Evolutionary conservation across 2,888 invertebrate genomes (phyloP), one percentile per base, ranked within the genome.

Genomic region (Octonoba sinensis): DNA sequence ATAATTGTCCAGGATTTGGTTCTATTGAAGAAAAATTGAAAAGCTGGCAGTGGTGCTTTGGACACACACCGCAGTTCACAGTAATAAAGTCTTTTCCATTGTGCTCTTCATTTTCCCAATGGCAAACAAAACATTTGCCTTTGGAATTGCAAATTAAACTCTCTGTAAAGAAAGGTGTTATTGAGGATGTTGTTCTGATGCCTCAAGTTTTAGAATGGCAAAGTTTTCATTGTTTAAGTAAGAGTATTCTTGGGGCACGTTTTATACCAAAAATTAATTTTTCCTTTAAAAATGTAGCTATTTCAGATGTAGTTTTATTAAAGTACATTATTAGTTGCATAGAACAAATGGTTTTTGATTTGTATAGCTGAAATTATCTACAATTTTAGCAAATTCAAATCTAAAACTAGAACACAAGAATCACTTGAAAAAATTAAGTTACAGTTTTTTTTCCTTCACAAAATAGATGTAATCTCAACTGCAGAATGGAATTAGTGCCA

Each of bases 11-110:
- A 88, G 95, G 93, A 93, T 69, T 86, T 47, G 74, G 91, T 13
- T 91, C 93, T 86, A 90, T 95, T 77, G 91, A 91, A 76, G 91
- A 91, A 54, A 92, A 93, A 83, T 92, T 95, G 69, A 89, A 91
- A 84, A 93, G 93, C 36, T 96, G 96, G 95, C 93, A 95, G 79
- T 97, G 96, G 96, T 92, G 93, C 84, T 94, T 91, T 88, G 97
- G 96, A 0, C 93, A 92, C 87, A 95, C 96, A 0, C 97, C 97
- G 0, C 92, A 92, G 85, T 97, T 97, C 59, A 57, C 36, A 13
- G 65, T 82, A 12, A 72, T 66, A 16, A 57, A 65, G 47, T 44
- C 44, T n/a, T 82, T 82, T 60, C 72, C 51, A n/a, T 16, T 76
- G 24, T 66, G 70, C 36, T 15, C 60, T 27, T 47, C 59, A 22